phyloP scores from a whole-genome alignment of 1,140 invertebrate species.

The Sycobia sp. region DNA sequence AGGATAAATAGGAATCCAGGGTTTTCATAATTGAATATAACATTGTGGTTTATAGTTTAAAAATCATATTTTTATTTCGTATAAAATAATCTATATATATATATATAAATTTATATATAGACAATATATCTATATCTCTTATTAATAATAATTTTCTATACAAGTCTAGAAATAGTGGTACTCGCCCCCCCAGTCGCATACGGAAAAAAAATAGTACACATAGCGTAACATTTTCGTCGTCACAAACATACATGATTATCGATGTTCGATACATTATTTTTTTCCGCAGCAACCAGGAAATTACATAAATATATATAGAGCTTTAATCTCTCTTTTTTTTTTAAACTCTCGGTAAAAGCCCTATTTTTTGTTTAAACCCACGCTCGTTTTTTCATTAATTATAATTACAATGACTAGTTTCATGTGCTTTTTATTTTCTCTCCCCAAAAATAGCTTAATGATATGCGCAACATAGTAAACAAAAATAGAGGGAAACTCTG shows the following conservation, averaged over 20 bases:
- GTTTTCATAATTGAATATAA: constrained; percentile 2
- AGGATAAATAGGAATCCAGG: no score
- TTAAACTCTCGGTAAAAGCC: constrained; percentile 6
- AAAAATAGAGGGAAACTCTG: constrained; percentile 12
- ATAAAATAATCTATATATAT: constrained; percentile 57
- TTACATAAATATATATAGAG: constrained; percentile 31
- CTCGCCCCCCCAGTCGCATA: constrained; percentile 43
- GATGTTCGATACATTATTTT: constrained; percentile 1
- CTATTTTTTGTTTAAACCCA: background rate
- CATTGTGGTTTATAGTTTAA: constrained; percentile 30
- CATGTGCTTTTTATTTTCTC: no score
- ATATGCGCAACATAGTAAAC: constrained; percentile 17
- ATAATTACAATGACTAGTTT: constrained; percentile 55
- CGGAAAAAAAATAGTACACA: constrained; percentile 6
- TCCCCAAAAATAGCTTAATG: constrained; percentile 48
- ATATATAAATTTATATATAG: constrained; percentile 47
- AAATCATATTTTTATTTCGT: constrained; percentile 55
- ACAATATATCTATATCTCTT: constrained; percentile 48
- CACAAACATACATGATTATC: constrained; percentile 5
- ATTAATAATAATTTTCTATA: constrained; percentile 53
- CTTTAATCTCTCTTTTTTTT: constrained; percentile 25
- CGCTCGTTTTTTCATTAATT: constrained; percentile 26
- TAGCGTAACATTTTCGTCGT: constrained; percentile 1
- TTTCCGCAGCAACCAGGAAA: constrained; percentile 15
- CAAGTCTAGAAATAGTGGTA: constrained; percentile 49